These are phyloP conservation scores for Tympanuchus pallidicinctus DNA, from an alignment of 2,113 vertebrate species.

Conservation along the genomic window DNA sequence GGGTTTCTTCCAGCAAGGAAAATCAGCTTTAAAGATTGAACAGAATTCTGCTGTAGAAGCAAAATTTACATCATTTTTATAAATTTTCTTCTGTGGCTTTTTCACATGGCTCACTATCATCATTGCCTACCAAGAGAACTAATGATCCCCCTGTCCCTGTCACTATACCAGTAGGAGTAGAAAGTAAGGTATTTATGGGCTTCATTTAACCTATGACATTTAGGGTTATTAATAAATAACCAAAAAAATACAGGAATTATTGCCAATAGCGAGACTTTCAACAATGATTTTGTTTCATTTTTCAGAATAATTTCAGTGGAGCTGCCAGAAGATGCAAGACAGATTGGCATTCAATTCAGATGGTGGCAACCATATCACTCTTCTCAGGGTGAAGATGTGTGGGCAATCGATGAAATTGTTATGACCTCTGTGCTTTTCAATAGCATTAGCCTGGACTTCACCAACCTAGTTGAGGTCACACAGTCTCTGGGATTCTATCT, in stretches of 20 bases:
- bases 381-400: constrained; percentile 92
- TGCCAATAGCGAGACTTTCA: background rate
- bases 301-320: constrained; percentile 95
- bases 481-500: constrained; percentile 97
- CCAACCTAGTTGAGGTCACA: constrained; percentile 94
- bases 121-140: background rate
- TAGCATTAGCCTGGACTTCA: constrained; percentile 97
- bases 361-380: constrained; percentile 99
- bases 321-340: constrained; percentile 90
- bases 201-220: background rate
- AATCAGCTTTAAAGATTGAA: background rate
- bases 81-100: background rate
- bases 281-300: background rate
- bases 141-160: background rate
- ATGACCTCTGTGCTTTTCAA: constrained; percentile 98
- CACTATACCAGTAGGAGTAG: background rate
- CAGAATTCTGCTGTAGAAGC: background rate
- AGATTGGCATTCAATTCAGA: constrained; percentile 95
- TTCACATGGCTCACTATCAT: background rate
- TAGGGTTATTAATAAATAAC: background rate
- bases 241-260: background rate
- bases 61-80: background rate
- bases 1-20: background rate
- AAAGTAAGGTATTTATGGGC: background rate
- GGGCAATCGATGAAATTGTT: constrained; percentile 97